phyloP scores from a whole-genome alignment of 2,113 vertebrate genomes.

The Talpa occidentalis region DNA sequence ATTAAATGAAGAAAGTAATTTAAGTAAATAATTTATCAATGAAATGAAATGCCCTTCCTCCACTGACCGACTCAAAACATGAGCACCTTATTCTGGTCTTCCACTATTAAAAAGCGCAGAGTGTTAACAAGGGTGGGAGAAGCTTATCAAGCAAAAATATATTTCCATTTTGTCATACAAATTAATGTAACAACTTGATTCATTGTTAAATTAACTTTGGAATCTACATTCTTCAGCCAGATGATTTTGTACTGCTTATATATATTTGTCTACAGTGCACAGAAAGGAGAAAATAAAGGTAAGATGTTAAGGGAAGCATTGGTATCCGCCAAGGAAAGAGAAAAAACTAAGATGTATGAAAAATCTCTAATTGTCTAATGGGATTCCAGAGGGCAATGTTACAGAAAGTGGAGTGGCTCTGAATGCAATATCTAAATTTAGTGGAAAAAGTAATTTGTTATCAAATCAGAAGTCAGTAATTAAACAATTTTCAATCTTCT shows the following conservation, averaged over 20 bases:
- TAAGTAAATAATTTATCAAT: too few species aligned
- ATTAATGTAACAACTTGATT: background rate
- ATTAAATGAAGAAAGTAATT: background rate
- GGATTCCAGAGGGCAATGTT: background rate
- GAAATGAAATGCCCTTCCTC: background rate
- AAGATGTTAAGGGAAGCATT: background rate
- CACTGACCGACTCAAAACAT: background rate
- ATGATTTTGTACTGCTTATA: background rate
- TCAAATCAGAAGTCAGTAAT: conserved; percentile 30
- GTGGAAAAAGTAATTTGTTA: background rate
- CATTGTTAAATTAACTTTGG: background rate
- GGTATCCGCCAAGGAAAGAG: background rate
- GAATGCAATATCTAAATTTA: background rate
- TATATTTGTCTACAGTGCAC: background rate
- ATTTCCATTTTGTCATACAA: background rate
- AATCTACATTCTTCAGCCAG: background rate
- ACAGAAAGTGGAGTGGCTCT: background rate
- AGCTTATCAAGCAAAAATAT: background rate
- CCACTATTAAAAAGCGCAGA: background rate
- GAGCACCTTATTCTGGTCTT: background rate
- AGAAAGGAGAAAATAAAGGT: background rate
- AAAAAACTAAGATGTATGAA: background rate
- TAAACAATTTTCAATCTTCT: conserved; percentile 35
- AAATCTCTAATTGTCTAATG: background rate
- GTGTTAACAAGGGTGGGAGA: background rate